Evolutionary conservation across 2,797 vertebrate species (phyloP), one percentile per base, ranked within the genome.

Genomic region (Gymnodraco acuticeps): DNA sequence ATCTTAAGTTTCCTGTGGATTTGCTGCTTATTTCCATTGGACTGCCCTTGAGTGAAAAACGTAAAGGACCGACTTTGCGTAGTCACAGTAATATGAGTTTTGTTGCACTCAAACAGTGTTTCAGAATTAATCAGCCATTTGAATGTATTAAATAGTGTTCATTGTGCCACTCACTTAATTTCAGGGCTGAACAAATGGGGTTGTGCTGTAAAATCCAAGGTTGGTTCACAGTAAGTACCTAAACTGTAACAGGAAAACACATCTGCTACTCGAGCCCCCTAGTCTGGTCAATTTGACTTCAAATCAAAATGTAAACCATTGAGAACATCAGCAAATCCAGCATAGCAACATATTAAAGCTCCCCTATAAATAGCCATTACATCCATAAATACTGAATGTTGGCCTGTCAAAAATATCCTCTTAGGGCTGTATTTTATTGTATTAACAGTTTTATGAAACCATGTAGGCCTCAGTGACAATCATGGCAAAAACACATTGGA

Each of bases 181-280:
- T 72, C 17, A 64, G n/a, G 45, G 55, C 38, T 52, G 15, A 53
- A 61, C 33, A 56, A 75, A 63, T 77, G 4, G n/a, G 17, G 7
- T 47, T 51, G 20, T 71, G n/a, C 42, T 70, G 38, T 75, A 62
- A 76, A 78, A 75, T 69, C 19, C 72, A 80, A 75, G 67, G 77
- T 65, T 72, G 70, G 5, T 13, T 9, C 64, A 45, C 68, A 70
- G 31, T 51, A 72, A 19, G 59, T 67, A n/a, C 20, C 51, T 31
- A 17, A 59, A 70, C 20, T 54, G 50, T 42, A 58, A 42, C 2
- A 0, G 41, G 42, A 72, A 69, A 70, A 17, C 27, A 9, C 48
- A 47, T 67, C 43, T 41, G 13, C 54, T 46, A 3, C 61, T 66
- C 70, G 45, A 84, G 55, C 43, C 38, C 50, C 15, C 15, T 64